Evolutionary conservation across 2,797 vertebrate species (phyloP), one percentile per base, ranked within the genome.

Genomic region (Odontamblyopus lacepedii): DNA sequence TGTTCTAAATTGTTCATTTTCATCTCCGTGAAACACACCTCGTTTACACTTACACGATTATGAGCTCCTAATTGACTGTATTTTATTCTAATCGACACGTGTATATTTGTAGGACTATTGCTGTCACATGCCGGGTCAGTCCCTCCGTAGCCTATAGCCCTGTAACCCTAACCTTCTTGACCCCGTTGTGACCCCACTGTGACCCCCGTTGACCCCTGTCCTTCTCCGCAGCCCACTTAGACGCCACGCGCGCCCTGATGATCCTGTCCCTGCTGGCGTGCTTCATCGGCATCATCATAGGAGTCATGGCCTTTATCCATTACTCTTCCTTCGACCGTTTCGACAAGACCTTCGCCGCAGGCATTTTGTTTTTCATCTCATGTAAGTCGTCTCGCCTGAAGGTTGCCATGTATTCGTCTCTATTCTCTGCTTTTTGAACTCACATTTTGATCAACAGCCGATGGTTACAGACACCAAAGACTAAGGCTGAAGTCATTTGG

Each of bases 281-380:
- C 55, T 93, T 94, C 84, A 82, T 92, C 26, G 93, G 91, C 53
- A 92, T 94, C 79, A 89, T 94, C 82, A 83, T 93, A 5, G 93
- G 93, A 71, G 89, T 94, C n/a, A 92, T 93, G 91, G 93, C 93
- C 63, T 94, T 94, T 84, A 92, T 93, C 75, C 92, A 92, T 72
- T 93, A 93, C 85, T 93, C 93, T 64, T 93, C 89, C 78, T 93
- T 93, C 70, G 89, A 93, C 83, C 86, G 91, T 70, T 92, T 93
- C 78, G 92, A 94, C 81, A 93, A 93, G 85, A 92, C 91, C 86
- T 94, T 94, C 79, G 92, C 93, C 81, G 92, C 93, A 87, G 90
- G 93, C 85, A 88, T 92, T 59, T 81, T 94, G 76, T 94, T 94
- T 78, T 94, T 93, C 90, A 92, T 92, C 90, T 93, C 92, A 81